Conservation (phyloP, 2,113 vertebrate species). For the Numenius arquata region DNA sequence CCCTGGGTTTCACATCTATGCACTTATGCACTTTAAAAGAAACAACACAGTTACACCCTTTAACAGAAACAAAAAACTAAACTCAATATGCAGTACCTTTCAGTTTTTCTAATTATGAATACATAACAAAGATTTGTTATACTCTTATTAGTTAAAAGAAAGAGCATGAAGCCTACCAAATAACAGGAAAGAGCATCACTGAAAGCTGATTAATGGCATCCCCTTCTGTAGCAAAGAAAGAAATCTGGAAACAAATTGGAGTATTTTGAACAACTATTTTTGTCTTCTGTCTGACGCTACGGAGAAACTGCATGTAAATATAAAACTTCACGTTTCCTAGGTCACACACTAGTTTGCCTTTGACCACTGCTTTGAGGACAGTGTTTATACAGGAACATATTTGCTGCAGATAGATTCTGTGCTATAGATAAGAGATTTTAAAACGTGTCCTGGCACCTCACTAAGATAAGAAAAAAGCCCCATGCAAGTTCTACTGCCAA, state of each 20-base stretch:
- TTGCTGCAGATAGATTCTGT: background rate
- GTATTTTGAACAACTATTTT: background rate
- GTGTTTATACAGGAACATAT: background rate
- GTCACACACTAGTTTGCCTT: background rate
- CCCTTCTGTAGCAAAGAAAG: background rate
- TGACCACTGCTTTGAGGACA: background rate
- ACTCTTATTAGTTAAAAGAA: background rate
- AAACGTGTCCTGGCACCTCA: background rate
- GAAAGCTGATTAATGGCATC: background rate
- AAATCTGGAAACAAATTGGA: background rate
- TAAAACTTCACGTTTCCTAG: background rate
- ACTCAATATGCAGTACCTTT: background rate
- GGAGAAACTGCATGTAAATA: background rate
- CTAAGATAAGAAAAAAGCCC: background rate
- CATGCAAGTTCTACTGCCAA: background rate
- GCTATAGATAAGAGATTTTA: background rate
- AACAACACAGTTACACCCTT: background rate
- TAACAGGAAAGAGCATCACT: background rate
- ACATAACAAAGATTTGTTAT: background rate
- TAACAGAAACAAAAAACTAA: background rate
- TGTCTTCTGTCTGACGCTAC: background rate
- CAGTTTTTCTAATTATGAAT: background rate
- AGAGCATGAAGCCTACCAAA: background rate
- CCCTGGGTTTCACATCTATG: background rate
- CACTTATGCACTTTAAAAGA: background rate